Conservation (phyloP, 2,113 vertebrate species). For the Stegostoma tigrinum region DNA sequence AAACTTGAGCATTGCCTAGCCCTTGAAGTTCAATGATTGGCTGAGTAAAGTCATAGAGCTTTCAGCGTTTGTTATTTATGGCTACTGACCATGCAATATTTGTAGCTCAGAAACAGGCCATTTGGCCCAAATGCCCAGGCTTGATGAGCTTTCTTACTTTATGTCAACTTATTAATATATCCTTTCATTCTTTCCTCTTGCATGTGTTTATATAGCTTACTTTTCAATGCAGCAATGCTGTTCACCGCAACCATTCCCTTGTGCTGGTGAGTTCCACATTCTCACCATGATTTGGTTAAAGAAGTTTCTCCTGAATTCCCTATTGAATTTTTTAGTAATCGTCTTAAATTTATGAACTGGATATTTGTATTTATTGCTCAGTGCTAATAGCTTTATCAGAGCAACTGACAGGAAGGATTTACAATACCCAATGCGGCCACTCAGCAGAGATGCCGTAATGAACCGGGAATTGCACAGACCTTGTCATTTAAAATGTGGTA, state of each 20-base stretch:
- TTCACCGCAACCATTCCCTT: too few relatives aligned
- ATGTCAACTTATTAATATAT: neutral
- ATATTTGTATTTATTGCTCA: neutral
- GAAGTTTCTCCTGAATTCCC: neutral
- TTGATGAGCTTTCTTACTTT: neutral
- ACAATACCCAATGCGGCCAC: neutral
- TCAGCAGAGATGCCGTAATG: neutral
- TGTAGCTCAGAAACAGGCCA: neutral
- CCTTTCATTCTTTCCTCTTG: neutral
- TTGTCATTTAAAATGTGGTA: neutral
- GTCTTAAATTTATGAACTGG: neutral
- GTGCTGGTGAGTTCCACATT: too few relatives aligned
- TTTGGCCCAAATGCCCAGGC: neutral
- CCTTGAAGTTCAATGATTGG: neutral
- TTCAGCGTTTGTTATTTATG: neutral
- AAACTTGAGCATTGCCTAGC: neutral
- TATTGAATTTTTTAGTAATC: neutral
- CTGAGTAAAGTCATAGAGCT: neutral
- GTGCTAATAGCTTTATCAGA: neutral
- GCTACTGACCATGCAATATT: neutral
- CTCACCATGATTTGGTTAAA: too few relatives aligned
- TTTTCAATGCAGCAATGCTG: neutral
- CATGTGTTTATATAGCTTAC: neutral
- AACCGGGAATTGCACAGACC: neutral
- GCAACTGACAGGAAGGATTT: neutral